Percentiles rank a stretch among this genome's conserved stretches.
Conservation (phyloP, 2,797 vertebrate species). For the Phrynocephalus forsythii region DNA sequence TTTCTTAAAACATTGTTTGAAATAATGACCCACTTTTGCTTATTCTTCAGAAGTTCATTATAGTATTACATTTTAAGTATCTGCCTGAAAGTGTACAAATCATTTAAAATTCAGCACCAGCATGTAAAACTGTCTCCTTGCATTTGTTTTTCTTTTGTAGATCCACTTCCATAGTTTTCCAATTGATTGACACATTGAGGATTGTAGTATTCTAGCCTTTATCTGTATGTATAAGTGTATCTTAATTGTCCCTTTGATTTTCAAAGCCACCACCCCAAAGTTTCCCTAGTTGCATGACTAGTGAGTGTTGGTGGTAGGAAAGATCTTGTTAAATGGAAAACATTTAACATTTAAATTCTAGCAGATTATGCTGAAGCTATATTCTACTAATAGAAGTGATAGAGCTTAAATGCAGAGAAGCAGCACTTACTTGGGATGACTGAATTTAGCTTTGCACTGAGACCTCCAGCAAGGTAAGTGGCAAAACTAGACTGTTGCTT, state of each 20-base stretch:
- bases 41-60: background rate
- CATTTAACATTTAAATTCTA: background rate
- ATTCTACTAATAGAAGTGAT: background rate
- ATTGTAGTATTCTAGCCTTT: background rate
- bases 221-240: background rate
- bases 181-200: background rate
- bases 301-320: background rate
- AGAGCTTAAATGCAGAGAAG: background rate
- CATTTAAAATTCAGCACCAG: conserved; percentile 2
- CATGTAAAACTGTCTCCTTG: background rate
- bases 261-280: background rate
- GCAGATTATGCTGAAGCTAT: background rate
- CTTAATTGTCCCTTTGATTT: background rate
- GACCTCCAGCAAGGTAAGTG: background rate
- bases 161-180: background rate
- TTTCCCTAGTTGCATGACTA: background rate
- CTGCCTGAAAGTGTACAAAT: background rate
- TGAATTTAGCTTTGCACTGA: background rate
- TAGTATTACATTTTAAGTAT: background rate
- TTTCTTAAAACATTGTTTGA: background rate
- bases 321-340: background rate
- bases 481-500: background rate
- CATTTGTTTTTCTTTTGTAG: background rate
- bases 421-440: background rate
- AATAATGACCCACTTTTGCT: background rate